These are phyloP conservation scores for Loriculus beryllinus DNA, from an alignment of 2,797 vertebrate species.

Conservation along the genomic window DNA sequence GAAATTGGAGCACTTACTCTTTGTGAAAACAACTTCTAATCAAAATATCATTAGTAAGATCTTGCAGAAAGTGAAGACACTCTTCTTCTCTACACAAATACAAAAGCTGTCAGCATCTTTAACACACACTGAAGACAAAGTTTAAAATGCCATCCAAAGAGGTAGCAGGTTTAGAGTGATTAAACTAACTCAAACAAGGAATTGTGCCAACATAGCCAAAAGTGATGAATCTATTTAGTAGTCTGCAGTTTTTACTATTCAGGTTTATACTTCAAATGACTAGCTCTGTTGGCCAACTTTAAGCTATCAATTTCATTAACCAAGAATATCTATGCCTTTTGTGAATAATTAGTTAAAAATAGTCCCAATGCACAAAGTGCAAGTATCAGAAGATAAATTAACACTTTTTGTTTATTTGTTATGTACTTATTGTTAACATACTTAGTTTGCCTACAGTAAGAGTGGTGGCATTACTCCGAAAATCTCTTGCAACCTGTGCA, in stretches of 20 bases:
- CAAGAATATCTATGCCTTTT: neutral
- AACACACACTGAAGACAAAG: neutral
- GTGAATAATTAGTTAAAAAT: neutral
- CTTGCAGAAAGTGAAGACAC: constrained; percentile 59
- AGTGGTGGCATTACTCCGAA: neutral
- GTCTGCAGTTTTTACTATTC: neutral
- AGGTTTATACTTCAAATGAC: neutral
- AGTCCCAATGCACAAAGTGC: neutral
- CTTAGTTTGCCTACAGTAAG: neutral
- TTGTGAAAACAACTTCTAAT: constrained; percentile 17
- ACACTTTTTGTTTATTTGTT: neutral
- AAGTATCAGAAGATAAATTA: neutral
- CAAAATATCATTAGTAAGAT: constrained; percentile 66
- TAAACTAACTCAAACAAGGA: neutral
- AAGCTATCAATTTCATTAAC: neutral
- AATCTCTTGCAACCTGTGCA: neutral
- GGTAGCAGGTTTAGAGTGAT: neutral
- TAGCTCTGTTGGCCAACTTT: neutral
- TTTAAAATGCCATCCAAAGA: neutral
- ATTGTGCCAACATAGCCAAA: neutral
- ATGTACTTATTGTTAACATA: neutral
- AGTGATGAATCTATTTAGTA: neutral
- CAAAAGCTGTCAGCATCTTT: neutral
- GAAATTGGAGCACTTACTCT: constrained; percentile 30
- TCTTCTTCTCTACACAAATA: constrained; percentile 57